Evolutionary conservation across 2,888 invertebrate species (phyloP), one percentile per base, ranked within the genome.

Genomic region (Amphimallon solstitiale): DNA sequence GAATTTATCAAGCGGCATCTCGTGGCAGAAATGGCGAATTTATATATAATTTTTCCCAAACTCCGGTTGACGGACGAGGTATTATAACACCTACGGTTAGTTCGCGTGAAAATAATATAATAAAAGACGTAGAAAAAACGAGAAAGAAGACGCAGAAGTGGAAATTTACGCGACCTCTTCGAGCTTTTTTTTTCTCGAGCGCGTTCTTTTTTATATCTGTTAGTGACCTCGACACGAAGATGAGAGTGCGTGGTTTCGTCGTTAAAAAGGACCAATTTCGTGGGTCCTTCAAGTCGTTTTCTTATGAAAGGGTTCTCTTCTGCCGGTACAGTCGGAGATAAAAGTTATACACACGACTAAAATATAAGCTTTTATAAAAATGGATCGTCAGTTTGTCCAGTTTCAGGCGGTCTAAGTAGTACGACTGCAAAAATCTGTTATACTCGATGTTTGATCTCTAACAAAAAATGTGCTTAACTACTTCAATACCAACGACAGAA

Each of bases 301-400:
- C 43, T 59, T 59, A 59, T 45, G 56, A 59, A 59, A 59, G 56
- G 43, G 56, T 59, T 59, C 23, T 59, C 56, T 43, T 29, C n/a
- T 23, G 43, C 10, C 56, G 9, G 29, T 29, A 29, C n/a, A n/a
- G n/a, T n/a, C n/a, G n/a, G n/a, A n/a, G n/a, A n/a, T n/a, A n/a
- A n/a, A n/a, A n/a, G n/a, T n/a, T n/a, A n/a, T n/a, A n/a, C n/a
- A n/a, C n/a, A n/a, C n/a, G n/a, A n/a, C n/a, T n/a, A n/a, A n/a
- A n/a, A n/a, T n/a, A n/a, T n/a, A n/a, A n/a, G n/a, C n/a, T n/a
- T n/a, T n/a, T n/a, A n/a, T n/a, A n/a, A n/a, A n/a, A n/a, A n/a
- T n/a, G n/a, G n/a, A n/a, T n/a, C n/a, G n/a, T n/a, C n/a, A n/a
- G n/a, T n/a, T n/a, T n/a, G n/a, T n/a, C n/a, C n/a, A n/a, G n/a